Base-by-base conservation (phyloP, 2,888 invertebrate genomes). In the Drepana falcataria region DNA sequence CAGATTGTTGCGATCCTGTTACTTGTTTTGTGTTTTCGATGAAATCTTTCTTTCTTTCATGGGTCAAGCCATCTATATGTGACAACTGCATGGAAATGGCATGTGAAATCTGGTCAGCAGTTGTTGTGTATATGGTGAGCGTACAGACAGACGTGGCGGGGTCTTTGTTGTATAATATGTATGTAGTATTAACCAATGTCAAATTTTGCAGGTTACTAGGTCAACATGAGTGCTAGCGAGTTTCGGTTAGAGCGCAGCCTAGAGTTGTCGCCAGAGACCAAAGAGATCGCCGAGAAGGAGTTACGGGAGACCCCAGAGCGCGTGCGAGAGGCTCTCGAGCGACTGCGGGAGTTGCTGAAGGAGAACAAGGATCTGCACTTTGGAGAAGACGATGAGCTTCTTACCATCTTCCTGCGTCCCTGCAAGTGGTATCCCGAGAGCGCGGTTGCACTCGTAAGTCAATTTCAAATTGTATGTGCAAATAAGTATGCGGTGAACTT, bases 371-470 rank as follows among this genome's bases (percentile, higher is more conserved):
- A 94, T 59, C 75, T 96, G 54, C 89, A 92, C 73, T 96, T 87
- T 71, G 93, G 92, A 57, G 95, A 95, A 48, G 95, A 95, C 65
- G 96, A 96, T 65, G 95, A 95, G 41, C 93, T 95, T 48, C 91
- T 97, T 6, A 89, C 93, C n/a, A 94, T 95, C 60, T 96, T 96
- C 75, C 87, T 97, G 56, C 92, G 97, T 57, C 95, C 96, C 35
- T 95, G 95, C 85, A 96, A 97, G 80, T 97, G 93, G 88, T 96
- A 96, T 68, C 94, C 96, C 0, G 92, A 96, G 69, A 96, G 96
- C 83, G 96, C 96, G 0, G 86, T 94, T 55, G 94, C 94, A 73
- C 86, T 96, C 91, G 96, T 95, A 78, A 93, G 93, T 90, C 48
- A 51, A 53, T 55, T 54, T 47, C 48, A 44, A 35, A 49, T 48